Base-by-base conservation (phyloP, 2,888 invertebrate genomes). In the Folsomia candida region DNA sequence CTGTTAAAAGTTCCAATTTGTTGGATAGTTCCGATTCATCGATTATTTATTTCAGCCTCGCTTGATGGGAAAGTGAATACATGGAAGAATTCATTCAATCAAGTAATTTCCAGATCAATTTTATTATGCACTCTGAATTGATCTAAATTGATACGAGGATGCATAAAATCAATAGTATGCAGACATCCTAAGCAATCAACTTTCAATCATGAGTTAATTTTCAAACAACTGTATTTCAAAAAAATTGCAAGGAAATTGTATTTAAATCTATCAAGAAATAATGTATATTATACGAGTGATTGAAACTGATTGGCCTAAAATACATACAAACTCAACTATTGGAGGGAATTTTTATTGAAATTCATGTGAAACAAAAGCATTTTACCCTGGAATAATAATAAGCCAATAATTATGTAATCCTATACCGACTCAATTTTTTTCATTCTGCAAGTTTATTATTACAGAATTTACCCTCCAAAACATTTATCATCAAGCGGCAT, bases 1-100 rank as follows among this genome's bases (percentile, higher is more conserved):
- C 26, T 59, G 20, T 3, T 24, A 20, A 24, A 18, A 27, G 29
- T 61, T 25, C 3, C 29, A n/a, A 28, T 22, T 22, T 54, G 22
- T 54, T 54, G 24, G 57, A 57, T 6, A 57, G 57, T 4, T 28
- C 61, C 20, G 4, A 18, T 24, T 24, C 59, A 6, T 24, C 18
- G 28, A 61, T n/a, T 28, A 27, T 28, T 28, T 61, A 60, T 26
- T 61, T 61, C 29, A 28, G 61, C 61, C n/a, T 61, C 28, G 60
- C 6, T 65, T 27, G 54, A 51, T 63, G 24, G 63, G 37, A 51
- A 65, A 54, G 20, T 54, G n/a, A 54, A 37, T 37, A 37, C 37
- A 37, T 14, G n/a, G n/a, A n/a, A n/a, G n/a, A n/a, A n/a, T n/a
- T n/a, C n/a, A n/a, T n/a, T n/a, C n/a, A n/a, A n/a, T n/a, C n/a